Evolutionary conservation across 2,888 invertebrate genomes (phyloP), one percentile per base, ranked within the genome.

Genomic region (Agelastica alni): DNA sequence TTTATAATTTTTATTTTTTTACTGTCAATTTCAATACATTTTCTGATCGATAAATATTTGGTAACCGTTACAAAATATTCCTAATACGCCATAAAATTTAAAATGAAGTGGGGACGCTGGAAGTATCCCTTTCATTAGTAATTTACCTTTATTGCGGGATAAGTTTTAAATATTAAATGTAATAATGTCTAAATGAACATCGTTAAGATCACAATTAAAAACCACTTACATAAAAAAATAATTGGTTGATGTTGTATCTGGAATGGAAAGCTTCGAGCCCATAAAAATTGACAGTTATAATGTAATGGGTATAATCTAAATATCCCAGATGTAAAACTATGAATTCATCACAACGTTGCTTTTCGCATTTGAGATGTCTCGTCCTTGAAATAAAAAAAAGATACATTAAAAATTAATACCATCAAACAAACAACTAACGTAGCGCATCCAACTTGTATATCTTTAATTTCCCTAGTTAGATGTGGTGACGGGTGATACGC

Each of bases 291-390:
- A 96, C 83, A 13, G 89, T 91, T 46, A 96, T 84, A 44, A 91
- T 84, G 74, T 96, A 96, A 74, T 91, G 90, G 1, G 89, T 87
- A 75, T 89, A 96, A 70, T 94, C 92, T 31, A 96, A 79, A 62
- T 89, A 92, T 13, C 94, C 94, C 54, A 97, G 80, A 78, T 97
- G 97, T 43, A 95, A 79, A 0, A 94, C 84, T 61, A 92, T 89
- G 60, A 96, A 86, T 70, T 94, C 93, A 57, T 92, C 90, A 76
- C 97, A 97, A 13, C 81, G 80, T 75, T 90, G 87, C 64, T 87
- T 82, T 67, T 85, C 85, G 74, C 96, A 96, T 57, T 85, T 85
- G 22, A 96, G 78, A 72, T 91, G 89, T 62, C 92, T 83, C 0
- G 93, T 92, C 66, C 91, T 88, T 73, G 32, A 68, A 65, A 51